Percentiles rank a stretch among this genome's conserved stretches.
phyloP scores from a whole-genome alignment of 92 coral and sea anemone species.

The Epizoanthus illoricatus region DNA sequence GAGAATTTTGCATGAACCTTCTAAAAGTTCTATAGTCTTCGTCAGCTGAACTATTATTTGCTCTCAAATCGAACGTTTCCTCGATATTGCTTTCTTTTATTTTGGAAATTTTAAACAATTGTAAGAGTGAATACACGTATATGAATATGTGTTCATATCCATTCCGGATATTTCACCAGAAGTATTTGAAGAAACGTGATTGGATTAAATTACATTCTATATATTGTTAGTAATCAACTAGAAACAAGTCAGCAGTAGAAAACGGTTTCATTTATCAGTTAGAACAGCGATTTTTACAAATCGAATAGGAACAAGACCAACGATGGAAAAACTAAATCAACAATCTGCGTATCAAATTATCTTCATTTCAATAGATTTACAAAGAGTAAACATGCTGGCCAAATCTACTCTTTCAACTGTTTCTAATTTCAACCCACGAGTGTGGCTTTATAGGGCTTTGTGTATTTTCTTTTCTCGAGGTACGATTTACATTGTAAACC shows the following conservation, averaged over 20 bases:
- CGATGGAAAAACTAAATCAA: not conserved
- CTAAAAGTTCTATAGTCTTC: not conserved
- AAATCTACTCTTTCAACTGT: constrained; percentile 22
- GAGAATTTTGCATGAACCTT: not conserved
- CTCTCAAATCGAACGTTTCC: constrained; percentile 16
- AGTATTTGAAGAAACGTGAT: not conserved
- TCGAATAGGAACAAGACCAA: not conserved
- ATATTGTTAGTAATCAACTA: not conserved
- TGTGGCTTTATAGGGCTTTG: not conserved
- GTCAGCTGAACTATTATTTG: constrained; percentile 8
- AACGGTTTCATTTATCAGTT: not conserved
- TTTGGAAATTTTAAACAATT: constrained; percentile 8
- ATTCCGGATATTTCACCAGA: not conserved
- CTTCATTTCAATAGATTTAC: constrained; percentile 2
- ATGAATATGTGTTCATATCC: not conserved
- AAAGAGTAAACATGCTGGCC: not conserved
- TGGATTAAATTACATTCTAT: not conserved
- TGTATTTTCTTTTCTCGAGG: not conserved
- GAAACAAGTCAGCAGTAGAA: not conserved
- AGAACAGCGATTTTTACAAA: not conserved
- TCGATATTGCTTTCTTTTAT: constrained; percentile 18
- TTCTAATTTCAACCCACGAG: not conserved
- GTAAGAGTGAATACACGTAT: not conserved
- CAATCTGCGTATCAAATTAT: not conserved
- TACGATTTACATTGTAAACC: not conserved